phyloP scores from a whole-genome alignment of 2,888 invertebrate species.

The Clusia tigrina region DNA sequence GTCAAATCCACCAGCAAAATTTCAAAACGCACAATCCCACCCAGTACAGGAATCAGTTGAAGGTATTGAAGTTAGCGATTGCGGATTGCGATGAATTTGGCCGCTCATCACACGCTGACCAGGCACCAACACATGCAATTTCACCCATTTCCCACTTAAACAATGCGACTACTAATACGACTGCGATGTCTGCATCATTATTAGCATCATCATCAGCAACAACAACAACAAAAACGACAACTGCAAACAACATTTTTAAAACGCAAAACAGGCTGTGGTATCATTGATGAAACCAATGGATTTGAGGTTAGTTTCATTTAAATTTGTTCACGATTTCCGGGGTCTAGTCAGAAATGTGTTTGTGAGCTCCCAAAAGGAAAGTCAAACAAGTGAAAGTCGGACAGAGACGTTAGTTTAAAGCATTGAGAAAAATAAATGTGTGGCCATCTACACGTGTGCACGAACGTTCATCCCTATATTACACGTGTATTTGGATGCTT shows the following conservation, averaged over 20 bases:
- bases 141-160: slow-evolving; percentile 19
- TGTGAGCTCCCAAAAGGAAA: too few relatives aligned
- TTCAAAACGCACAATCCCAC: slow-evolving; percentile 28
- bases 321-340: too few relatives aligned
- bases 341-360: too few relatives aligned
- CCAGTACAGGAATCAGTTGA: slow-evolving; percentile 39
- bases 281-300: slow-evolving; percentile 61
- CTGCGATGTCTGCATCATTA: background rate
- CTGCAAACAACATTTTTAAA: slow-evolving; percentile 41
- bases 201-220: background rate
- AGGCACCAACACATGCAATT: too few relatives aligned
- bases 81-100: slow-evolving; percentile 23
- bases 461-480: too few relatives aligned
- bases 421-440: too few relatives aligned
- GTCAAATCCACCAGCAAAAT: slow-evolving; percentile 27
- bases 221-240: slow-evolving; percentile 23
- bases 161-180: slow-evolving; percentile 30
- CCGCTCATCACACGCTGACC: too few relatives aligned
- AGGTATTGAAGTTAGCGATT: slow-evolving; percentile 46
- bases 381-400: too few relatives aligned
- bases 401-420: too few relatives aligned
- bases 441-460: too few relatives aligned
- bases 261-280: slow-evolving; percentile 61
- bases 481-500: too few relatives aligned
- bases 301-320: slow-evolving; percentile 56